A percentile compares a stretch with the other conserved stretches of the same genome.
Conservation (phyloP, 2,113 vertebrate species). For the Aegypius monachus region DNA sequence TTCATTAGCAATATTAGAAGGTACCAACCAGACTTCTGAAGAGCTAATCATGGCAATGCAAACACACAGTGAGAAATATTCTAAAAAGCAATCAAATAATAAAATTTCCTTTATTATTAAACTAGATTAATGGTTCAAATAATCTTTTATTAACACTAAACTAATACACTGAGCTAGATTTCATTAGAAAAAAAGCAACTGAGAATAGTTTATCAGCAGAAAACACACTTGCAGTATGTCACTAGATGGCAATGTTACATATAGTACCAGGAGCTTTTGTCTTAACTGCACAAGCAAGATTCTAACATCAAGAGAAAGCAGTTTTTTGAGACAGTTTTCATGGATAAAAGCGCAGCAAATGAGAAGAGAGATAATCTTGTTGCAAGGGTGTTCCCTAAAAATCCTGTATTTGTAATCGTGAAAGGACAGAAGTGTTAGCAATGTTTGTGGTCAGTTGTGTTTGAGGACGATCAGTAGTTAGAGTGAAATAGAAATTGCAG, state of each 20-base stretch:
- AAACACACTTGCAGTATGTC: neutral
- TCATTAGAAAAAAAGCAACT: neutral
- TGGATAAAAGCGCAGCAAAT: neutral
- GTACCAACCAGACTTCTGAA: neutral
- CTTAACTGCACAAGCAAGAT: neutral
- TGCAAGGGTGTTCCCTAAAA: neutral
- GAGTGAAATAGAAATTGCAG: neutral
- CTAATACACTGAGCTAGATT: neutral
- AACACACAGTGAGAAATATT: neutral
- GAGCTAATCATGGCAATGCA: neutral
- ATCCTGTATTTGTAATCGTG: accelerated
- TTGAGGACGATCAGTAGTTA: neutral
- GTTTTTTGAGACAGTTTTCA: neutral
- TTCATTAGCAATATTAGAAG: neutral
- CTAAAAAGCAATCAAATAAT: neutral
- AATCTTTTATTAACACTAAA: neutral
- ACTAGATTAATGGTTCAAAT: neutral
- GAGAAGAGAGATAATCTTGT: neutral
- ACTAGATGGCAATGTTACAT: conserved; percentile 46
- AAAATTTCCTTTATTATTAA: neutral
- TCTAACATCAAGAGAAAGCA: neutral
- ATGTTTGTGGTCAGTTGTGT: neutral
- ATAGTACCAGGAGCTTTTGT: accelerated
- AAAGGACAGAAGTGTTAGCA: neutral
- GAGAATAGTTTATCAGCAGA: neutral